phyloP scores from a whole-genome alignment of 2,888 invertebrate genomes.

The Sclerodermus sp. region DNA sequence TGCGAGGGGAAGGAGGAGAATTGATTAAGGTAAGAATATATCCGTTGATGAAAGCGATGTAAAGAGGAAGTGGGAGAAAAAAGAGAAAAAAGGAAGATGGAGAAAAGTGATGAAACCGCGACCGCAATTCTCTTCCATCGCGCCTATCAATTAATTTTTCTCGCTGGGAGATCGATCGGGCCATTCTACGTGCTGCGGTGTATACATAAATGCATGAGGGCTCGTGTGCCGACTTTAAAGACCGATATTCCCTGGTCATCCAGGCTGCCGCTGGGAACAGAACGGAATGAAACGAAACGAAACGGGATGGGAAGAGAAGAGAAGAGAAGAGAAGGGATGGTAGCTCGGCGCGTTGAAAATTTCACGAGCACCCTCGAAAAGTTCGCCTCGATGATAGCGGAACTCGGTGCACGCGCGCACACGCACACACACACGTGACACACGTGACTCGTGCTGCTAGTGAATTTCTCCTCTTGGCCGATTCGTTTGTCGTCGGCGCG shows the following conservation, averaged over 20 bases:
- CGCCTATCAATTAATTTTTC: constrained; percentile 35
- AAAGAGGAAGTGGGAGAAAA: no score
- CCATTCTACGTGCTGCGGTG: constrained; percentile 10
- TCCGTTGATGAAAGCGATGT: no score
- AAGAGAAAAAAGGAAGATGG: neutral
- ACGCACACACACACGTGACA: neutral
- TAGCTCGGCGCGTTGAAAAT: constrained; percentile 12
- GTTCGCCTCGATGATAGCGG: constrained; percentile 6
- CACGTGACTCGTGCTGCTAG: no score
- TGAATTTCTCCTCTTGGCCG: constrained; percentile 14
- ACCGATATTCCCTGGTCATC: constrained; percentile 29
- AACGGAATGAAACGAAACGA: neutral
- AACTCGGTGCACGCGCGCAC: neutral
- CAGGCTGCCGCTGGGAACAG: neutral
- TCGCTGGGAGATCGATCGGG: constrained; percentile 30
- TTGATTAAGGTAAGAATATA: no score
- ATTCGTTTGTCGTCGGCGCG: constrained; percentile 14
- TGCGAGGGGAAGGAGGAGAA: no score
- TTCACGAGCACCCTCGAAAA: constrained; percentile 15
- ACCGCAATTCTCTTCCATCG: neutral
- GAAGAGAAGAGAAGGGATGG: neutral
- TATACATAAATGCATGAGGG: constrained; percentile 42
- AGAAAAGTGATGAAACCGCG: no score
- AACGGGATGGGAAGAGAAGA: neutral
- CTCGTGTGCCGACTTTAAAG: constrained; percentile 34